Evolutionary conservation across 2,113 vertebrate species (phyloP).

Genomic region (Muntiacus muntjak): DNA sequence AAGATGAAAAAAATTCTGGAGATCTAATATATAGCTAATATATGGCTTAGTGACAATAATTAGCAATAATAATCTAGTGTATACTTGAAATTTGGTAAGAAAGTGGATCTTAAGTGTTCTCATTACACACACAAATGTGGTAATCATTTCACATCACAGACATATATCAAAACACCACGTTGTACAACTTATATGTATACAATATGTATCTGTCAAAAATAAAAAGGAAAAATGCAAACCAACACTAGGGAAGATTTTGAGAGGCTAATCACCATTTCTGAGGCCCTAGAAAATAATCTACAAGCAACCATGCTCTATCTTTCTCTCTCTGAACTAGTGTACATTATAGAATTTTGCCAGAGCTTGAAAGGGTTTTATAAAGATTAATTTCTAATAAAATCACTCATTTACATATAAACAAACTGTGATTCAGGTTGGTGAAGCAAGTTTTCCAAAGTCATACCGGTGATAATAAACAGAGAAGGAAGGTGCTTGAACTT

Average conservation of each 20-base stretch:
- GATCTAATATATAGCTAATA: not conserved
- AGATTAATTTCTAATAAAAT: not conserved
- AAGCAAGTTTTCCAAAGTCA: not conserved
- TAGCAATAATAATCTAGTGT: not conserved
- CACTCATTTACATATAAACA: not conserved
- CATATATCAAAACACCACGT: not conserved
- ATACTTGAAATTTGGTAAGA: not conserved
- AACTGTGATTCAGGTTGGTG: not conserved
- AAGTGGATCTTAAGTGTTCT: not conserved
- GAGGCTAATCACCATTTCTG: not conserved
- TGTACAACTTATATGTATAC: not conserved
- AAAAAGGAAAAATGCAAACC: not conserved
- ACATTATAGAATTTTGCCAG: not conserved
- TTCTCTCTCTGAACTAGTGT: not conserved
- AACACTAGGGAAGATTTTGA: not conserved
- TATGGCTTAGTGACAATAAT: not conserved
- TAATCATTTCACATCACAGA: not conserved
- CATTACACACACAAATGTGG: not conserved
- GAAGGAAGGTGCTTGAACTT: not conserved
- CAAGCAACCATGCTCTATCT: not conserved
- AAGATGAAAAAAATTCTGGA: not conserved
- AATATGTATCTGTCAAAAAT: not conserved
- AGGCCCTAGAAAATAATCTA: not conserved
- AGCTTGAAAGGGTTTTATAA: not conserved
- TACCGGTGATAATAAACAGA: not conserved